A percentile compares a stretch with the other conserved stretches of the same genome.
These are phyloP conservation scores for Moxostoma hubbsi DNA, from an alignment of 2,797 vertebrate genomes.

Conservation along the genomic window DNA sequence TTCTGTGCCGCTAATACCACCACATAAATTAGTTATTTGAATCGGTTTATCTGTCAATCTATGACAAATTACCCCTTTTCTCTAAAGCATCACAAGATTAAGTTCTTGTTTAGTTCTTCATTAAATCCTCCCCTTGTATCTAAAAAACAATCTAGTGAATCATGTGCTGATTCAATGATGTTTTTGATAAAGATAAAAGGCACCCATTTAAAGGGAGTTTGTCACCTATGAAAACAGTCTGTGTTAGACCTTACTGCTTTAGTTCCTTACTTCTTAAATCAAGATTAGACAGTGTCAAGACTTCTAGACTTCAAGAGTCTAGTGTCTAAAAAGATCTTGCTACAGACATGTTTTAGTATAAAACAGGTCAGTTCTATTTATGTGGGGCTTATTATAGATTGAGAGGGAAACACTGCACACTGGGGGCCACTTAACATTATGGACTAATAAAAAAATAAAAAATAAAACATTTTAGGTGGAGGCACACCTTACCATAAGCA, in stretches of 20 bases:
- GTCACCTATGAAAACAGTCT: slow-evolving; percentile 8
- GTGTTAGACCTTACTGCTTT: neutral
- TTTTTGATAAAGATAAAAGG: slow-evolving; percentile 71
- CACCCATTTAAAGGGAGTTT: slow-evolving; percentile 14
- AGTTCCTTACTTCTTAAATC: slow-evolving; percentile 40
- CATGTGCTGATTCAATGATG: slow-evolving; percentile 69
- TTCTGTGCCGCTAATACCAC: slow-evolving; percentile 29
- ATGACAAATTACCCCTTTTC: slow-evolving; percentile 64
- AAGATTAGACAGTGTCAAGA: slow-evolving; percentile 40
- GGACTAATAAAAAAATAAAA: neutral
- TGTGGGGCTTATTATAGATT: neutral
- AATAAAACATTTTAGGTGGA: neutral
- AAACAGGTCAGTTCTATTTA: neutral
- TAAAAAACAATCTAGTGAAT: slow-evolving; percentile 67
- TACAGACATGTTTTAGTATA: neutral
- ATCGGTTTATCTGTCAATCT: slow-evolving; percentile 57
- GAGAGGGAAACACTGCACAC: neutral
- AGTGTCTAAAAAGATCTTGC: slow-evolving; percentile 20
- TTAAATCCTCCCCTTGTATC: slow-evolving; percentile 64
- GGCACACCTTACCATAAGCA: neutral
- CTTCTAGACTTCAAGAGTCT: too few relatives aligned
- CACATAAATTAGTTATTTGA: slow-evolving; percentile 36
- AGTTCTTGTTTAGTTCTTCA: slow-evolving; percentile 65
- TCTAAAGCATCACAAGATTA: slow-evolving; percentile 50
- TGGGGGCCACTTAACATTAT: neutral